These are phyloP conservation scores for Silurus meridionalis DNA, from an alignment of 2,113 vertebrate species.

Conservation along the genomic window DNA sequence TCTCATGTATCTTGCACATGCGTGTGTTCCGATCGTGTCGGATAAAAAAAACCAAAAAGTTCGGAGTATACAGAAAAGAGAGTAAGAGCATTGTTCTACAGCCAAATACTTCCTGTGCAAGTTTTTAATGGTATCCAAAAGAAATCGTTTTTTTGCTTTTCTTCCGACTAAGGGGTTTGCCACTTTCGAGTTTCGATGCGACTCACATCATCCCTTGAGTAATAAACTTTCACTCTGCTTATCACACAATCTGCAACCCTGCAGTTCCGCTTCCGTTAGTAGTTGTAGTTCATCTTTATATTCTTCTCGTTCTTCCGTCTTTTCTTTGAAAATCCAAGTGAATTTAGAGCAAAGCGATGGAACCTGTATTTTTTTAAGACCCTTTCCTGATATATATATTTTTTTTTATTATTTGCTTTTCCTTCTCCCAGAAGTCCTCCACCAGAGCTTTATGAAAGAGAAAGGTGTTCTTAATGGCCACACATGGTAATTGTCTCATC, in stretches of 20 bases:
- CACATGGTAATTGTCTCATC: neutral
- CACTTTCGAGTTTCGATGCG: neutral
- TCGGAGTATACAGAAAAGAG: slow-evolving; percentile 19
- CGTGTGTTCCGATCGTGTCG: neutral
- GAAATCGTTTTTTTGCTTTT: slow-evolving; percentile 23
- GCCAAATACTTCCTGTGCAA: neutral
- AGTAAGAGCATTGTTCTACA: slow-evolving; percentile 12
- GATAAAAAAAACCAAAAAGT: slow-evolving; percentile 35
- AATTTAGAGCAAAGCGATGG: neutral
- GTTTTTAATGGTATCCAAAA: slow-evolving; percentile 22
- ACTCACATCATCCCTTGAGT: slow-evolving; percentile 4
- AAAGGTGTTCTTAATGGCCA: neutral
- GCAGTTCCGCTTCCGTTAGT: slow-evolving; percentile 8
- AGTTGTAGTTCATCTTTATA: neutral
- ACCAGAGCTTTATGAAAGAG: neutral
- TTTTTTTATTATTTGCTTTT: slow-evolving; percentile 25
- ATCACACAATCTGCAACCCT: neutral
- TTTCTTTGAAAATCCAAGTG: neutral
- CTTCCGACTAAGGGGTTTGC: neutral
- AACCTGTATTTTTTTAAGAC: neutral
- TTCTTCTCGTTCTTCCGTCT: neutral
- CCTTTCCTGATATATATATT: neutral
- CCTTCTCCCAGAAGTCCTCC: neutral
- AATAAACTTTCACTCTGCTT: neutral
- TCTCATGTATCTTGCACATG: neutral